phyloP scores from a whole-genome alignment of 2,888 invertebrate species.

The Anodontia alba region DNA sequence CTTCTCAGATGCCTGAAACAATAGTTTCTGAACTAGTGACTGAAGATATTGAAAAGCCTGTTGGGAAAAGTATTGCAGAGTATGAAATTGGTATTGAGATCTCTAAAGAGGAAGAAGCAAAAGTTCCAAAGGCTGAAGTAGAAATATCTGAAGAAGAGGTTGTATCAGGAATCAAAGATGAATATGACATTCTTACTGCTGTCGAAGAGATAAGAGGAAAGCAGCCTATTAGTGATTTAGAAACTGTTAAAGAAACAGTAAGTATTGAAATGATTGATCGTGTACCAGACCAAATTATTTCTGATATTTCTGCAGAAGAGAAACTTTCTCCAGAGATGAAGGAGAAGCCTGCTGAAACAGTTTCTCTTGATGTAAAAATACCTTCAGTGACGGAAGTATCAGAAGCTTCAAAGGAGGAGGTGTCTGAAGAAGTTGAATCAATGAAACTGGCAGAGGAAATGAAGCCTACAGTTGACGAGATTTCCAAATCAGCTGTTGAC shows the following conservation, averaged over 20 bases:
- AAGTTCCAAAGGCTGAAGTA: neutral
- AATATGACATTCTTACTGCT: neutral
- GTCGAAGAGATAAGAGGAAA: conserved; percentile 14
- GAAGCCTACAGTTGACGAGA: conserved; percentile 25
- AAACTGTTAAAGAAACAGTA: neutral
- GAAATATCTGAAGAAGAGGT: conserved; percentile 2
- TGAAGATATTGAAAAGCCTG: neutral
- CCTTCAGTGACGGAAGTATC: conserved; percentile 30
- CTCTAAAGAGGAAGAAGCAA: conserved; percentile 1
- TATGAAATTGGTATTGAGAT: neutral
- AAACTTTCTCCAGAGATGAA: conserved; percentile 24
- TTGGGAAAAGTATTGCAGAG: neutral
- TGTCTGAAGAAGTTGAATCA: conserved; percentile 14
- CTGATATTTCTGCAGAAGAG: conserved; percentile 29
- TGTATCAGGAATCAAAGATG: conserved; percentile 5
- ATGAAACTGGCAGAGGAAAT: conserved; percentile 20
- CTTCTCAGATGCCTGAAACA: neutral
- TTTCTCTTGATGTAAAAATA: conserved; percentile 29
- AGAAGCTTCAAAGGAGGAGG: conserved; percentile 19
- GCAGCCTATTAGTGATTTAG: conserved; percentile 7
- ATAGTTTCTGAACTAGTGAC: conserved; percentile 12
- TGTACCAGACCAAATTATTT: conserved; percentile 22
- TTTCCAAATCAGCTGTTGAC: conserved; percentile 31
- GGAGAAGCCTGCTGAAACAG: conserved; percentile 17
- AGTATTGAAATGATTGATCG: neutral